phyloP scores from a whole-genome alignment of 2,797 vertebrate species.

The Channa striata region DNA sequence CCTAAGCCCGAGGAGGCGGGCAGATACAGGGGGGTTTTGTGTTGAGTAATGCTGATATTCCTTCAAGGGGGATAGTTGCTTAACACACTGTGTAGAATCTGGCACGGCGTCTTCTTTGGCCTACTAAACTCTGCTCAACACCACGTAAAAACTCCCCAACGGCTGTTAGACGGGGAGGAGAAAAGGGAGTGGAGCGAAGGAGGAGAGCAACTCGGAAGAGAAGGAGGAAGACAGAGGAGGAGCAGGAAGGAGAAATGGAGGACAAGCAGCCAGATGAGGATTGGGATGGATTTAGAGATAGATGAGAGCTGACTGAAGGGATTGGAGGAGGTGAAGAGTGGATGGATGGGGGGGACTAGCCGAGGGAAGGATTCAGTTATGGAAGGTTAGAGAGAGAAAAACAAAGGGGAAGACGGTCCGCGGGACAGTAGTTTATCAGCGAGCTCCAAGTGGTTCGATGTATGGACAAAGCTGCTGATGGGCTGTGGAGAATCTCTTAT shows the following conservation, averaged over 20 bases:
- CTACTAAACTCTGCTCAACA: conserved; percentile 82
- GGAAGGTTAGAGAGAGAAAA: conserved; percentile 50
- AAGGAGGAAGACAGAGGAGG: conserved; percentile 17
- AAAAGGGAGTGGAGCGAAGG: conserved; percentile 31
- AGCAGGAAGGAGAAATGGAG: conserved; percentile 67
- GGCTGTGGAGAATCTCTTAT: conserved; percentile 27
- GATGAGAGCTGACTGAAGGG: conserved; percentile 73
- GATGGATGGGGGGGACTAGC: conserved; percentile 64
- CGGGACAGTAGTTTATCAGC: conserved; percentile 17
- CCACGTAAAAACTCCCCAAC: conserved; percentile 74
- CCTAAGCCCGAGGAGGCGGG: conserved; percentile 55
- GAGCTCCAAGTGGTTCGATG: conserved; percentile 26
- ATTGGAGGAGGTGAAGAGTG: conserved; percentile 67
- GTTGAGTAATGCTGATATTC: conserved; percentile 76
- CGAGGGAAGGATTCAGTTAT: conserved; percentile 67
- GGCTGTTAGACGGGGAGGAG: conserved; percentile 57
- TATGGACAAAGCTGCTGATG: conserved; percentile 23
- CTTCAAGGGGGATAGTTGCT: conserved; percentile 71
- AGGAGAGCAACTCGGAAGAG: conserved; percentile 39
- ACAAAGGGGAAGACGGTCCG: conserved; percentile 7
- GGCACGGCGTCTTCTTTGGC: conserved; percentile 74
- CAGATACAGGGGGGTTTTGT: conserved; percentile 56
- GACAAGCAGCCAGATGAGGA: conserved; percentile 72
- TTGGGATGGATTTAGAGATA: conserved; percentile 73
- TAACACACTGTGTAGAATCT: conserved; percentile 73